Conservation (phyloP, 2,888 invertebrate species). For the Neocrepidodera transversa region DNA sequence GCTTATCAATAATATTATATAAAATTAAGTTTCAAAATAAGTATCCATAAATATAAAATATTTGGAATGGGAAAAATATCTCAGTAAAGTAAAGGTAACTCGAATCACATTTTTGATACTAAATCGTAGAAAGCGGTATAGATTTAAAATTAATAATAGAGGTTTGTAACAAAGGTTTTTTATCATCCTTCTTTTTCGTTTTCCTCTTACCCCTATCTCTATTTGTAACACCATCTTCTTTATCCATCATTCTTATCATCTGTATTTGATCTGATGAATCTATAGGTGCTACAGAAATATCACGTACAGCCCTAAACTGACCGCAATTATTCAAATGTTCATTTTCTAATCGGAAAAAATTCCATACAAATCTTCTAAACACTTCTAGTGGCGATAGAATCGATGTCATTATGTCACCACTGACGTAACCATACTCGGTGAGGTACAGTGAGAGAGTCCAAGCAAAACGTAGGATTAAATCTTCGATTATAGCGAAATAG, state of each 20-base stretch:
- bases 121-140: slow-evolving; percentile 47
- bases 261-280: slow-evolving; percentile 77
- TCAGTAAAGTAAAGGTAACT: too few species aligned
- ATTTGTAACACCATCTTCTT: slow-evolving; percentile 72
- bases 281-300: slow-evolving; percentile 81
- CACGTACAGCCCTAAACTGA: slow-evolving; percentile 85
- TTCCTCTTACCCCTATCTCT: slow-evolving; percentile 54
- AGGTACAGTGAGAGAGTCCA: slow-evolving; percentile 79
- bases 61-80: too few species aligned
- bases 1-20: too few species aligned
- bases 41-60: too few species aligned
- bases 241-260: slow-evolving; percentile 79
- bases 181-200: slow-evolving; percentile 58
- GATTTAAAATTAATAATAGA: slow-evolving; percentile 53
- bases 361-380: slow-evolving; percentile 80
- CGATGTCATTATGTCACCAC: slow-evolving; percentile 72
- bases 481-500: slow-evolving; percentile 84
- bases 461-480: slow-evolving; percentile 77
- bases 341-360: slow-evolving; percentile 88
- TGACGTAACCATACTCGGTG: slow-evolving; percentile 69
- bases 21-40: too few species aligned
- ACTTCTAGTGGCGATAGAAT: slow-evolving; percentile 74
- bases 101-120: too few species aligned
- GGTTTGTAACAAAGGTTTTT: slow-evolving; percentile 59
- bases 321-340: slow-evolving; percentile 91